phyloP scores from a whole-genome alignment of 92 coral and sea anemone species.

The Hydrozoanthus gracilis region DNA sequence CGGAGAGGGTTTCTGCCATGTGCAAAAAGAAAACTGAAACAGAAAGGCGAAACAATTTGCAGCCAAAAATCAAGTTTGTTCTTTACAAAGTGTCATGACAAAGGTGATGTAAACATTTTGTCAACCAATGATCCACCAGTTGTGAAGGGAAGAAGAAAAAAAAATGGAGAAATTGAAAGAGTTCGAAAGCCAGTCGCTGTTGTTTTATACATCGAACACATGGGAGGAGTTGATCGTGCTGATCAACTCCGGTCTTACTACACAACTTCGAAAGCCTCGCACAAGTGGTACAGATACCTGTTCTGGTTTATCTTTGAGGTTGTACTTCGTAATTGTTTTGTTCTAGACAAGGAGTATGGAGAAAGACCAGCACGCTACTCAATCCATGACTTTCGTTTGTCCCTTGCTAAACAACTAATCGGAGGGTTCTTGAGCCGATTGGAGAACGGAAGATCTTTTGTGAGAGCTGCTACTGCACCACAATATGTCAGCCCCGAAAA shows the following conservation, averaged over 20 bases:
- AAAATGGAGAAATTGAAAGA: no score
- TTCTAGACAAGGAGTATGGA: no score
- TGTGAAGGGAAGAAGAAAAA: no score
- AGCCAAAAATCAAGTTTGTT: conserved; percentile 11
- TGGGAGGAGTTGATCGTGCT: not conserved
- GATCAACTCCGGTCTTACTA: no score
- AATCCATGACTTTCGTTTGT: not conserved
- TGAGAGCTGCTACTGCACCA: not conserved
- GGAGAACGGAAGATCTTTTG: no score
- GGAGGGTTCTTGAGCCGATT: not conserved
- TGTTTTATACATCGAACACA: no score
- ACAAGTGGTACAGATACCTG: not conserved
- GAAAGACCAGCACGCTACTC: no score
- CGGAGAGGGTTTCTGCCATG: conserved; percentile 20
- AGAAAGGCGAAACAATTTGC: conserved; percentile 21
- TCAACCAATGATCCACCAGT: no score
- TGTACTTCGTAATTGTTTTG: no score
- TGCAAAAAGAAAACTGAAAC: conserved; percentile 36
- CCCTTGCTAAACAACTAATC: not conserved
- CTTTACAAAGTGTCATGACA: conserved; percentile 30
- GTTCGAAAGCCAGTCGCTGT: no score
- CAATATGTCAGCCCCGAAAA: not conserved
- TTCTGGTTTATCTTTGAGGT: no score
- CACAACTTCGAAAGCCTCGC: not conserved
- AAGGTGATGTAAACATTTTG: conserved; percentile 35